Evolutionary conservation across 2,113 vertebrate genomes (phyloP), one percentile per base, ranked within the genome.

Genomic region (Elephantulus edwardii): DNA sequence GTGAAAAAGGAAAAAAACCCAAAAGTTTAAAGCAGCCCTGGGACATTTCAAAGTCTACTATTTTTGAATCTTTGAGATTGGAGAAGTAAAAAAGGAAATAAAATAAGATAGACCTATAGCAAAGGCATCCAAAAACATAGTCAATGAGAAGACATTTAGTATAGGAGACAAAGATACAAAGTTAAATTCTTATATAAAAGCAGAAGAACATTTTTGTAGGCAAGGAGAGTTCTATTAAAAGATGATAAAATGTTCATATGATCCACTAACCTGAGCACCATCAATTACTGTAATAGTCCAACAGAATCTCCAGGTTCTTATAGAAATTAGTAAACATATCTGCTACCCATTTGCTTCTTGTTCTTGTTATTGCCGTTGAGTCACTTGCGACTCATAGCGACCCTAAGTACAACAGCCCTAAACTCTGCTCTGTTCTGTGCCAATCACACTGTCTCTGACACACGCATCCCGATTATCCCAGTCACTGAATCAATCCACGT

Each of bases 111-210:
- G 20, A 76, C 2, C 72, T 2, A 83, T 80, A 90, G 12, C 14
- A 81, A 89, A 9, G 7, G 10, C 1, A 1, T 30, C n/a, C 26
- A 13, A 44, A 90, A 86, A 79, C 12, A 10, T 75, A 89, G 26
- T 70, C 3, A 42, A 71, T 17, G 70, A 10, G 54, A 19, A 42
- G 54, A 50, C 71, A 95, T 75, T 24, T 42, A 58, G 1, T 56
- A 54, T 68, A 2, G 17, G 10, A 85, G 7, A 30, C 11, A 62
- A 33, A 56, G 33, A 54, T 50, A 10, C 10, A 71, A 88, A 87
- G 35, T 74, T 93, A 89, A 84, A 91, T 77, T 4, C 19, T 24
- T 93, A 24, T 30, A 68, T 28, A 72, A 8, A 93, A 66, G 0
- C 5, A 19, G 17, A 22, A 80, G 13, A 58, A n/a, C 11, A 77